Evolutionary conservation across 2,888 invertebrate species (phyloP).

Genomic region (Sipha maydis): DNA sequence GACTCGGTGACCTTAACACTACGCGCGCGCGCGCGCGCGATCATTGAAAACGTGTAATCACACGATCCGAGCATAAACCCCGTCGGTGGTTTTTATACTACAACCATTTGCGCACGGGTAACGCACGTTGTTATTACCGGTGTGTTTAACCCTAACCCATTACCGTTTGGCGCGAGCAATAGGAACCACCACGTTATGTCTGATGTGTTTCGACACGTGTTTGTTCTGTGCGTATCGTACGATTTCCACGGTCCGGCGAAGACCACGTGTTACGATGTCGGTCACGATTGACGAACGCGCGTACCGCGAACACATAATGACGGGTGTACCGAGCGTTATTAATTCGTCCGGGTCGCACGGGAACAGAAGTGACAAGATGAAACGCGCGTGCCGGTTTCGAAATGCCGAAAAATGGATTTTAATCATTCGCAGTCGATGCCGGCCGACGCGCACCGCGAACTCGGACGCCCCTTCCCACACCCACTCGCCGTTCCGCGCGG

Average conservation of each 20-base stretch:
- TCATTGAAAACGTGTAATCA: neutral
- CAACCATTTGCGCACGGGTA: neutral
- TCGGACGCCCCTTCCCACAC: too few relatives aligned
- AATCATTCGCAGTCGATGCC: neutral
- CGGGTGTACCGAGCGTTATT: neutral
- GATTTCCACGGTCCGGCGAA: slow-evolving; percentile 42
- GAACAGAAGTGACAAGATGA: neutral
- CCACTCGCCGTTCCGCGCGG: too few relatives aligned
- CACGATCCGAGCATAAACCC: too few relatives aligned
- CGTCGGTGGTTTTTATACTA: too few relatives aligned
- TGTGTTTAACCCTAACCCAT: neutral
- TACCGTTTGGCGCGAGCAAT: neutral
- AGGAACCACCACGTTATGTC: neutral
- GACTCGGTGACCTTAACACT: neutral
- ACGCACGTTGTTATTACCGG: neutral
- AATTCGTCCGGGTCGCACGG: neutral
- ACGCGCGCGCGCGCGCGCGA: neutral
- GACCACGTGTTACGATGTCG: slow-evolving; percentile 8
- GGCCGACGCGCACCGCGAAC: neutral
- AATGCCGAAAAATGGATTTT: neutral
- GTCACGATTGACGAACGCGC: slow-evolving; percentile 43
- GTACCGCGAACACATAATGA: slow-evolving; percentile 4
- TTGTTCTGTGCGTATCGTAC: neutral
- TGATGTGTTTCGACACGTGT: slow-evolving; percentile 29
- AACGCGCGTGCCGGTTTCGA: neutral